phyloP scores from a whole-genome alignment of 2,797 vertebrate genomes.

The Falco novaeseelandiae region DNA sequence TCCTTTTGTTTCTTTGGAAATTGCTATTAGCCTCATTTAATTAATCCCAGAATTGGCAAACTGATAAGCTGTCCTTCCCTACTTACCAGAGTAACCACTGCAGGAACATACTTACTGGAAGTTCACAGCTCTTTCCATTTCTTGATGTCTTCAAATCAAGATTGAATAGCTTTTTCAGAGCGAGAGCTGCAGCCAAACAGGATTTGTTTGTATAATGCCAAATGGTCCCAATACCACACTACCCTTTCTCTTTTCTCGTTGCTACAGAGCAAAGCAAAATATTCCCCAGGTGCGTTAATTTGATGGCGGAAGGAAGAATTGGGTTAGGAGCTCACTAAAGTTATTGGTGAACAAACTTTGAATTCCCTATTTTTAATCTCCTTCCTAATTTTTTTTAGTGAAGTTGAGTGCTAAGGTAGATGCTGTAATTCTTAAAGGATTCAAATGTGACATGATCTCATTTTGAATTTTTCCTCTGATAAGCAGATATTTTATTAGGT shows the following conservation, averaged over 20 bases:
- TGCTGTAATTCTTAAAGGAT: background rate
- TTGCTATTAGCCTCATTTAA: background rate
- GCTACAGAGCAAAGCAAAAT: background rate
- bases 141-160: background rate
- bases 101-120: background rate
- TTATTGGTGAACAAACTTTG: background rate
- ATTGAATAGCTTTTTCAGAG: background rate
- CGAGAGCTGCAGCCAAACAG: background rate
- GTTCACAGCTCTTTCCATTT: background rate
- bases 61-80: background rate
- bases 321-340: background rate
- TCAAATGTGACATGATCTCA: background rate
- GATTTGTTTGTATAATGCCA: background rate
- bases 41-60: background rate
- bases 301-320: background rate
- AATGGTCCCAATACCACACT: background rate
- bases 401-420: background rate
- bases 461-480: background rate
- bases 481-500: background rate
- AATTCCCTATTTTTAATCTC: background rate
- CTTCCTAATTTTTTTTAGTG: background rate
- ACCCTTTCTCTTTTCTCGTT: background rate
- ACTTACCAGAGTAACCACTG: background rate
- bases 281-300: background rate
- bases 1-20: slow-evolving; percentile 8